phyloP scores from a whole-genome alignment of 92 coral and sea anemone species.

The Blastomussa wellsi region DNA sequence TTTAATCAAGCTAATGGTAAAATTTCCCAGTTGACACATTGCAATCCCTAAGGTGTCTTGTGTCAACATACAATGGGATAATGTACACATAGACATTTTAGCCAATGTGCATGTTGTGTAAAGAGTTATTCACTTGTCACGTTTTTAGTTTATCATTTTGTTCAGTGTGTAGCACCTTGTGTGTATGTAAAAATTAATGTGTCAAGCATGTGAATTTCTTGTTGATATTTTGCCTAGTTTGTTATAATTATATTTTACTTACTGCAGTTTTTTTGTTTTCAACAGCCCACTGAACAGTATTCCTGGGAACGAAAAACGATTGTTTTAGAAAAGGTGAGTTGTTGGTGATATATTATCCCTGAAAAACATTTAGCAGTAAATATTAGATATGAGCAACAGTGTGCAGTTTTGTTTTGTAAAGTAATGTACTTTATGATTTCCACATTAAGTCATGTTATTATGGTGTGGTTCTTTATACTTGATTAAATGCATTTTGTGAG shows the following conservation, averaged over 20 bases:
- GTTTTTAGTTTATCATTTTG: neutral
- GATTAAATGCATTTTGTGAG: neutral
- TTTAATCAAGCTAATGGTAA: constrained; percentile 8
- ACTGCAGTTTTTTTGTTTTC: neutral
- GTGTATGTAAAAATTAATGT: too few species aligned
- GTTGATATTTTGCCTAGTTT: neutral
- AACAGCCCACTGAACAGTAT: constrained; percentile 73
- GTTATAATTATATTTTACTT: too few species aligned
- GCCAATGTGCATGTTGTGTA: neutral
- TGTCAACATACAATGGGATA: constrained; percentile 2
- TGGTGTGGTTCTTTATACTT: neutral
- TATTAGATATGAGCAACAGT: neutral
- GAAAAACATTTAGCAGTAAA: neutral
- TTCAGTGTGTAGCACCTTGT: neutral
- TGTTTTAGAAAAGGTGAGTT: constrained; percentile 83
- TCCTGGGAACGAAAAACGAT: constrained; percentile 86
- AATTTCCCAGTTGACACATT: neutral
- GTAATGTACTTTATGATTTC: neutral
- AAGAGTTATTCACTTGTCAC: neutral
- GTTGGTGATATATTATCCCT: neutral
- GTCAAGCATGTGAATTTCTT: neutral
- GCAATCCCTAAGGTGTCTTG: neutral
- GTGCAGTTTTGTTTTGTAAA: neutral
- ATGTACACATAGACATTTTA: constrained; percentile 21
- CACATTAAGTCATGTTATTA: neutral